Evolutionary conservation across 2,113 vertebrate genomes (phyloP), one percentile per base, ranked within the genome.

Genomic region (Aspidoscelis tigris): DNA sequence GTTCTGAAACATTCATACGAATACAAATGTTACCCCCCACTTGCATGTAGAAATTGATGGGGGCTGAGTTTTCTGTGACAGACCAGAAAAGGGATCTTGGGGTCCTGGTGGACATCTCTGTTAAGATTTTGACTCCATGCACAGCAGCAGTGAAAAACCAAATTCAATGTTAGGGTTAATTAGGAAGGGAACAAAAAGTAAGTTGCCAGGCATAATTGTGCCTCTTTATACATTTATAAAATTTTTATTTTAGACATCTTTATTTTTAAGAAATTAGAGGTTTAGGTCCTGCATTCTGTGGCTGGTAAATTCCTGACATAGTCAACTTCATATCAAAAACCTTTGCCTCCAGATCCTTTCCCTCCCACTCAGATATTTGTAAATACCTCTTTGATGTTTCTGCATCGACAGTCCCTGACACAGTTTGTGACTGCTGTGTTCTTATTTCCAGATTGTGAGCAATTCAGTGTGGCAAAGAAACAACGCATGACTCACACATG

Each of bases 401-500:
- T 76, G 84, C 87, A 75, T 79, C 65, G 71, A 87, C 81, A 79
- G 82, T 79, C 86, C 86, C 84, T 87, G 89, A 85, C 86, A 91
- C 90, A 87, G 86, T 91, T 87, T 89, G 80, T 81, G 76, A 92
- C 89, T 92, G 93, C 89, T 92, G 92, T 84, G 87, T 24, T 91
- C 89, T 95, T 84, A 88, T 93, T 83, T 80, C 50, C 87, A 92
- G 84, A 86, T 87, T 91, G 84, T 89, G 90, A 93, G 80, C 86
- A 86, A 90, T 92, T 91, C 85, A 87, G 84, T 33, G 82, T 0
- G 0, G 85, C 87, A 88, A 87, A 93, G 92, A 92, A 80, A 80
- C 88, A 92, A 86, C 75, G 83, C 72, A 41, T 93, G 93, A 95
- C 88, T 95, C 94, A 95, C 70, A 90, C 88, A 81, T 87, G 83